Evolutionary conservation across 2,888 invertebrate genomes (phyloP), one percentile per base, ranked within the genome.

Genomic region (Pemphredon lugubris): DNA sequence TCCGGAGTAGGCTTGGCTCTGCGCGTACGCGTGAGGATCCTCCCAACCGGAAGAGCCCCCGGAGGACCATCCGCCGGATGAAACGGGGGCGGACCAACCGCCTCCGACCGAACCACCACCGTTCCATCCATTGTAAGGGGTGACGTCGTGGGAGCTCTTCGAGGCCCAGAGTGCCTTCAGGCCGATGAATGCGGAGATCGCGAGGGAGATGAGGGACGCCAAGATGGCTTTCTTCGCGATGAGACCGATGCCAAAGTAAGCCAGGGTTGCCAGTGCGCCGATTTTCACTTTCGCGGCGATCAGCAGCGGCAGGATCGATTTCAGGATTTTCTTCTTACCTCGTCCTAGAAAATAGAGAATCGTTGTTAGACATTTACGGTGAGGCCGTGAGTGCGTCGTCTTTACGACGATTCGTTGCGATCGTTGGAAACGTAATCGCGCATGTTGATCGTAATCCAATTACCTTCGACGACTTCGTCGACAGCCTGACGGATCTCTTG

Each of bases 141-240:
- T 90, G 75, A 86, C 77, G 20, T 87, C 90, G 66, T 88, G 85
- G 11, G 76, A 63, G 21, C 75, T 79, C 66, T 87, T 87, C 16
- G 86, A 83, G 2, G 86, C 79, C 82, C 90, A 86, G 42, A 89
- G 87, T 55, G 84, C 79, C 63, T 81, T 89, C 13, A 90, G 69
- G 1, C 90, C 89, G 68, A 91, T 83, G 88, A 92, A 92, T 54
- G 91, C 90, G 18, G 93, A 92, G 80, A 93, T 89, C 80, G 92
- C 91, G 78, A 93, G 90, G 2, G 93, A 93, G 72, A 93, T 89
- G 60, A 93, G 85, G 5, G 93, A 92, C 1, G 92, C 91, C 73
- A 93, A 83, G 77, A 93, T 89, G 54, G 93, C 93, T 85, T 93
- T 93, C 90, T 93, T 93, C 79, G 93, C 93, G 81, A 93, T 87